Percentiles rank a stretch among this genome's conserved stretches.
Evolutionary conservation across 2,113 vertebrate genomes (phyloP).

Genomic region (Callaeas wilsoni): DNA sequence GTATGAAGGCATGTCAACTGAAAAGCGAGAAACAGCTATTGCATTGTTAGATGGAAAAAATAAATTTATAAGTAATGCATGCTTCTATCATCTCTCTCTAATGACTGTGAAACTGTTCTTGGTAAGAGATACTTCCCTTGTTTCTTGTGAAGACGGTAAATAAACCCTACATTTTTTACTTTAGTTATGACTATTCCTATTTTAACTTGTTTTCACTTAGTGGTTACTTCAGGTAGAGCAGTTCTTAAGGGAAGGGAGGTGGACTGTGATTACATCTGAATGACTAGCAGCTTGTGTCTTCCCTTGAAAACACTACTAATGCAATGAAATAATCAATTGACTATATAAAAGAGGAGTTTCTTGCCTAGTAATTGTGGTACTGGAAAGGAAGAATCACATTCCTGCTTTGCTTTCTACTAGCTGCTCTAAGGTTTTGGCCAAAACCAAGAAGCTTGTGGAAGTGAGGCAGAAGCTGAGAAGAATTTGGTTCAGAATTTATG

Average conservation of each 20-base stretch:
- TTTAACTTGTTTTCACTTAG: neutral
- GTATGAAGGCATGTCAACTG: neutral
- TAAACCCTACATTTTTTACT: neutral
- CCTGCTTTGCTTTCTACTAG: neutral
- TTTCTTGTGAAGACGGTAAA: neutral
- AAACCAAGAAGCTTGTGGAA: neutral
- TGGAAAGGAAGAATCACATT: neutral
- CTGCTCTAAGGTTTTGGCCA: neutral
- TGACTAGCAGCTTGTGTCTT: neutral
- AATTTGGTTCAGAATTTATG: neutral
- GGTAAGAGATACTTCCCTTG: neutral
- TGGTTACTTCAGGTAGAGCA: neutral
- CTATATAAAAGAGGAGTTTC: neutral
- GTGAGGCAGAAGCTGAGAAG: neutral
- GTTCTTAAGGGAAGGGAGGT: neutral
- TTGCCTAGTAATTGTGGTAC: neutral
- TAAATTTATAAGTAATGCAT: neutral
- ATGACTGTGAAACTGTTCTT: neutral
- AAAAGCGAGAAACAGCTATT: slow-evolving; percentile 30
- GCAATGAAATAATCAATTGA: neutral
- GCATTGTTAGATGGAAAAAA: slow-evolving; percentile 5
- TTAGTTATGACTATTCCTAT: neutral
- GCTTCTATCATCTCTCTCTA: neutral
- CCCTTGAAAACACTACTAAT: neutral
- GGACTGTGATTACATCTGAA: neutral